phyloP scores from a whole-genome alignment of 2,888 invertebrate species.

The Latrodectus elegans region DNA sequence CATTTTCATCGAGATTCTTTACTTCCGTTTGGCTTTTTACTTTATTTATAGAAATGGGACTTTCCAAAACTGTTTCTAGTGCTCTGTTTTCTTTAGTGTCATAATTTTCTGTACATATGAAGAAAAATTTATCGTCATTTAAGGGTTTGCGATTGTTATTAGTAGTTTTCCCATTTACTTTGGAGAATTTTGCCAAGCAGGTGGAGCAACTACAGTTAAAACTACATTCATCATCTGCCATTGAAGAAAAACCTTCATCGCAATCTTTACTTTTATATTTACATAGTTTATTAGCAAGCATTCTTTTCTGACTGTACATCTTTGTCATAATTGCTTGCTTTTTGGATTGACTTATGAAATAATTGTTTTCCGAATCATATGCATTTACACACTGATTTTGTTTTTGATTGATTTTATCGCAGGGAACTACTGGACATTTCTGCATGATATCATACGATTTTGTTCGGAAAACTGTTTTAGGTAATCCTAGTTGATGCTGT shows the following conservation, averaged over 20 bases:
- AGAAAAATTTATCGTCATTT: constrained; percentile 46
- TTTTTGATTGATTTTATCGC: neutral
- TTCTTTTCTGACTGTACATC: constrained; percentile 43
- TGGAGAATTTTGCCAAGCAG: constrained; percentile 25
- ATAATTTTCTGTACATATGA: constrained; percentile 5
- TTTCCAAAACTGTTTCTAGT: constrained; percentile 14
- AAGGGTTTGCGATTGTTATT: constrained; percentile 10
- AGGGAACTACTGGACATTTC: neutral
- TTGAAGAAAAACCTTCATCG: constrained; percentile 60
- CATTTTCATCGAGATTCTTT: neutral
- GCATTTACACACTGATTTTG: neutral
- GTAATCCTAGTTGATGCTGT: neutral
- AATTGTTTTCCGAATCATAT: neutral
- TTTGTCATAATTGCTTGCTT: constrained; percentile 34
- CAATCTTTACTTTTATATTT: constrained; percentile 52
- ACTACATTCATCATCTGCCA: constrained; percentile 67
- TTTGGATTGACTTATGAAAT: constrained; percentile 21
- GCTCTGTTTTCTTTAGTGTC: constrained; percentile 3
- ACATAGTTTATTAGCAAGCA: constrained; percentile 40
- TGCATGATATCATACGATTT: neutral
- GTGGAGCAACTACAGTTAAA: constrained; percentile 62
- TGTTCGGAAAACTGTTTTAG: neutral
- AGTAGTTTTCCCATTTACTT: constrained; percentile 3
- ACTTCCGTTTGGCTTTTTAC: neutral
- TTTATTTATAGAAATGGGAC: neutral